Conservation (phyloP, 2,888 invertebrate genomes). For the Crematogaster levior region DNA sequence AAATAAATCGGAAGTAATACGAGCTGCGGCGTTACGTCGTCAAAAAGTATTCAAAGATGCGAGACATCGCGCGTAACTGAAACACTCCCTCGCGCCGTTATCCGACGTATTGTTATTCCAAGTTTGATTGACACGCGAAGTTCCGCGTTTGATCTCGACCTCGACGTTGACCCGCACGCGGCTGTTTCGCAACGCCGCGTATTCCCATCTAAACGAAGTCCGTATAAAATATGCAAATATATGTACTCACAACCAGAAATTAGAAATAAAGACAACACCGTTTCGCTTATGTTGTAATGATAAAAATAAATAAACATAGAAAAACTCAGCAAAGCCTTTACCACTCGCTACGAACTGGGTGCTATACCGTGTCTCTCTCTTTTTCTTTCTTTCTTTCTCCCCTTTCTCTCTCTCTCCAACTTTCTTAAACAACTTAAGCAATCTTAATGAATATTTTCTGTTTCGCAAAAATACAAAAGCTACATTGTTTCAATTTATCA, state of each 20-base stretch:
- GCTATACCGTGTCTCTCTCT: no score
- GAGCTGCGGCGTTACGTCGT: conserved; percentile 46
- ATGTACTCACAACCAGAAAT: conserved; percentile 71
- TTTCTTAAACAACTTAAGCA: conserved; percentile 25
- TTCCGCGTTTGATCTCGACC: conserved; percentile 53
- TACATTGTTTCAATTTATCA: conserved; percentile 66
- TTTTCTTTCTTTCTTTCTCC: background rate
- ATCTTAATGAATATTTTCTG: conserved; percentile 55
- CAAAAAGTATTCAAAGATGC: conserved; percentile 49
- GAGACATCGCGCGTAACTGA: background rate
- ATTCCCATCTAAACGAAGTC: conserved; percentile 53
- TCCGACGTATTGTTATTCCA: conserved; percentile 45
- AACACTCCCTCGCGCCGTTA: background rate
- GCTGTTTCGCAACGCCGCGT: conserved; percentile 57
- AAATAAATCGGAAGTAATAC: conserved; percentile 63
- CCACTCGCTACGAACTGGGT: background rate
- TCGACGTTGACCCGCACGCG: conserved; percentile 24
- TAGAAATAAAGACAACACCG: conserved; percentile 62
- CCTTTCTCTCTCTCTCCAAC: background rate
- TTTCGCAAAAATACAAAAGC: conserved; percentile 67
- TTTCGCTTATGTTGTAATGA: conserved; percentile 44
- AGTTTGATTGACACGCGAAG: no score
- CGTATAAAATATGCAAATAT: conserved; percentile 69
- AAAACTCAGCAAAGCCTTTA: conserved; percentile 53
- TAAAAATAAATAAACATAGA: conserved; percentile 71